These are phyloP conservation scores for Lasiommata megera DNA, from an alignment of 2,888 invertebrate species.

Conservation along the genomic window DNA sequence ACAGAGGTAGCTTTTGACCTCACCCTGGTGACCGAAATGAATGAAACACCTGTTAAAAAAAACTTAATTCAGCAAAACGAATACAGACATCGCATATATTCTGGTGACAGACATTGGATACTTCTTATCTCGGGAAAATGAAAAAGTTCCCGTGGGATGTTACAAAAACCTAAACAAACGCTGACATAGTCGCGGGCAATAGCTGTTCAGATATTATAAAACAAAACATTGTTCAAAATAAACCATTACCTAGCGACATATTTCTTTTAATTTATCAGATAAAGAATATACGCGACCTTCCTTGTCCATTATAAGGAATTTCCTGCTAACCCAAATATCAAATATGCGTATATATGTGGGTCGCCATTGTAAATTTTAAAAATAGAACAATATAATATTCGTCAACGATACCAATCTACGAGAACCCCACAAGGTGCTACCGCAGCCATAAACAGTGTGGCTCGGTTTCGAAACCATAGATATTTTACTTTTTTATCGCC, in stretches of 20 bases:
- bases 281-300: slow-evolving; percentile 3
- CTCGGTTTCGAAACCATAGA: slow-evolving; percentile 34
- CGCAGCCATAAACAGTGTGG: slow-evolving; percentile 44
- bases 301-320: slow-evolving; percentile 8
- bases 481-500: slow-evolving; percentile 40
- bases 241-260: background rate
- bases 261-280: background rate
- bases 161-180: too few species aligned
- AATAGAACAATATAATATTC: slow-evolving; percentile 15
- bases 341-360: slow-evolving; percentile 10
- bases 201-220: too few species aligned
- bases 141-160: too few species aligned
- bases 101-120: too few species aligned
- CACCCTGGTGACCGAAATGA: too few species aligned
- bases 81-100: too few species aligned
- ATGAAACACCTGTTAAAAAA: too few species aligned
- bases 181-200: too few species aligned
- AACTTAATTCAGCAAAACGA: too few species aligned
- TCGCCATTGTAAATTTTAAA: slow-evolving; percentile 16
- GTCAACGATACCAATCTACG: slow-evolving; percentile 32
- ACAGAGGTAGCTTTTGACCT: too few species aligned
- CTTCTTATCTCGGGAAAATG: too few species aligned
- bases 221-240: background rate
- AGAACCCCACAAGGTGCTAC: slow-evolving; percentile 25
- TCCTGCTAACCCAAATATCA: slow-evolving; percentile 12